Evolutionary conservation across 2,797 vertebrate species (phyloP).

Genomic region (Macropodus opercularis): DNA sequence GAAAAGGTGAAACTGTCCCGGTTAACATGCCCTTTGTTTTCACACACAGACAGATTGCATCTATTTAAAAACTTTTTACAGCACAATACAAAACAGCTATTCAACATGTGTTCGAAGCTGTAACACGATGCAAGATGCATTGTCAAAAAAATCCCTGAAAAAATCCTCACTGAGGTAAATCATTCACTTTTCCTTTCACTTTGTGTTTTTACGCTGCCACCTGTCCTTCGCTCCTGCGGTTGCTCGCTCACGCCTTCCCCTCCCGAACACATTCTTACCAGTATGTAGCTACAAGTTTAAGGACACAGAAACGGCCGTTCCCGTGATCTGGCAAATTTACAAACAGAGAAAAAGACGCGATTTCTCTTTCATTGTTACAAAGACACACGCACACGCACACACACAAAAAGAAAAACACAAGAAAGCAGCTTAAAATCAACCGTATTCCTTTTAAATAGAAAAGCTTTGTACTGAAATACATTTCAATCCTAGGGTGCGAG

Average conservation of each 20-base stretch:
- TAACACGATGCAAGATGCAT: conserved; percentile 90
- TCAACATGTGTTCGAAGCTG: conserved; percentile 87
- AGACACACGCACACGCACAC: conserved; percentile 77
- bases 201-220: conserved; percentile 48
- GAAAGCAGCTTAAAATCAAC: conserved; percentile 83
- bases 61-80: conserved; percentile 86
- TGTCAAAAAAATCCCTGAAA: conserved; percentile 97
- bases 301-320: conserved; percentile 84
- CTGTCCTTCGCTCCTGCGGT: conserved; percentile 35
- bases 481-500: conserved; percentile 71
- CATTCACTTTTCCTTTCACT: conserved; percentile 75
- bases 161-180: conserved; percentile 95
- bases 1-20: conserved; percentile 88
- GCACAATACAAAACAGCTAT: conserved; percentile 89
- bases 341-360: conserved; percentile 81
- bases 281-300: conserved; percentile 82
- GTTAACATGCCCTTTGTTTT: conserved; percentile 86
- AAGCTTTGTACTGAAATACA: conserved; percentile 73
- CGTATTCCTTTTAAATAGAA: conserved; percentile 76
- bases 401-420: too few relatives aligned
- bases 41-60: conserved; percentile 87
- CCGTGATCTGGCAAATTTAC: conserved; percentile 82
- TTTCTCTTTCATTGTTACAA: conserved; percentile 78
- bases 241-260: conserved; percentile 31
- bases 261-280: conserved; percentile 63